Percentiles rank a stretch among this genome's conserved stretches.
Evolutionary conservation across 2,797 vertebrate genomes (phyloP).

Genomic region (Denticeps clupeoides): DNA sequence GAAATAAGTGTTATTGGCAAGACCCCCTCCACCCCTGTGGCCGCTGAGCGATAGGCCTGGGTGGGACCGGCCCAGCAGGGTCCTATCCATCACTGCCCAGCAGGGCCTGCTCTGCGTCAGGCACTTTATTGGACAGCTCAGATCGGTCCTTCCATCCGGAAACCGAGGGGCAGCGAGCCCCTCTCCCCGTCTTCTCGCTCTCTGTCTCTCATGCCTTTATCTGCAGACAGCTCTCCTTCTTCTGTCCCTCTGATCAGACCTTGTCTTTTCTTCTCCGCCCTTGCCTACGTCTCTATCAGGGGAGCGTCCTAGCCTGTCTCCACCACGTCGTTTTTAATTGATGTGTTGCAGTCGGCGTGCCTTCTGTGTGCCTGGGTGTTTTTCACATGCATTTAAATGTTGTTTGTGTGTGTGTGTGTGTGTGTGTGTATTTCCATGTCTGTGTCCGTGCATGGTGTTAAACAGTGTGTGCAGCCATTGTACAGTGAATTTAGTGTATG

Average conservation of each 20-base stretch:
- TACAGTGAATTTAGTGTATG: too few species aligned
- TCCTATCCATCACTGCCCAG: conserved; percentile 47
- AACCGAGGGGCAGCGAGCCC: conserved; percentile 44
- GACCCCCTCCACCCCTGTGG: conserved; percentile 36
- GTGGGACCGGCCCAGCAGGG: conserved; percentile 44
- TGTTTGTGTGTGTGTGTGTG: neutral
- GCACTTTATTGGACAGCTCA: conserved; percentile 47
- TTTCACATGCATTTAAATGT: neutral
- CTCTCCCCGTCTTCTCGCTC: conserved; percentile 22
- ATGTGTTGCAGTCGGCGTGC: conserved; percentile 18
- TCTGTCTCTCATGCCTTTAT: neutral
- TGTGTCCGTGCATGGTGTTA: neutral
- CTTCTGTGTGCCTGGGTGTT: neutral
- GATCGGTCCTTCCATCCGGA: conserved; percentile 46
- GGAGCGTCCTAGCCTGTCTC: too few species aligned
- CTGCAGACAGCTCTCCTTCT: conserved; percentile 19
- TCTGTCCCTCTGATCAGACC: neutral
- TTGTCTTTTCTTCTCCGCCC: conserved; percentile 8
- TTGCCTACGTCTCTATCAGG: neutral
- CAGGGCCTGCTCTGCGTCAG: conserved; percentile 50
- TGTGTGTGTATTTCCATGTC: conserved; percentile 8
- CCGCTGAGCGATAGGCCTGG: conserved; percentile 44
- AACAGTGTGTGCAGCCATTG: too few species aligned
- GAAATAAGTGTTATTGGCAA: conserved; percentile 39
- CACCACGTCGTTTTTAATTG: too few species aligned